These are phyloP conservation scores for Agriopis marginaria DNA, from an alignment of 2,888 invertebrate species.

Conservation along the genomic window DNA sequence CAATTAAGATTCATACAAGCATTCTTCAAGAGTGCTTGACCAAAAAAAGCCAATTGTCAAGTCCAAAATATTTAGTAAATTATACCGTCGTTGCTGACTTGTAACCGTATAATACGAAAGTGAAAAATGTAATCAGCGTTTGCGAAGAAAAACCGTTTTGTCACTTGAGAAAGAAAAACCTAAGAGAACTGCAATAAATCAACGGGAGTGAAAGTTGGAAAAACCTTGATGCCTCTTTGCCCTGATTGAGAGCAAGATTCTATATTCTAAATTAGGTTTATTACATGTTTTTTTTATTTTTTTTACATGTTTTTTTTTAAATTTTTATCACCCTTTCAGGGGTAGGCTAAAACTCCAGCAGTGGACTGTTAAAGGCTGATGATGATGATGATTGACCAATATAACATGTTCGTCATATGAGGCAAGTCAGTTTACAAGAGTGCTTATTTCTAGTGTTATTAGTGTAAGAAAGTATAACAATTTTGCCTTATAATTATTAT, in stretches of 20 bases:
- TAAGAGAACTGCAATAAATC: conserved; percentile 37
- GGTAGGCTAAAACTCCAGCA: too few relatives aligned
- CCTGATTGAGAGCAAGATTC: conserved; percentile 32
- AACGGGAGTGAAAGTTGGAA: conserved; percentile 28
- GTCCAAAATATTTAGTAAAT: too few relatives aligned
- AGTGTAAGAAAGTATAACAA: too few relatives aligned
- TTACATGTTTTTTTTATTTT: neutral
- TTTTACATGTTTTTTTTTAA: neutral
- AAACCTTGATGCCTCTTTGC: conserved; percentile 23
- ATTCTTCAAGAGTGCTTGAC: neutral
- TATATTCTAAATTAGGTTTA: conserved; percentile 26
- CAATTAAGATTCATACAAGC: neutral
- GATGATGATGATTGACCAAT: too few relatives aligned
- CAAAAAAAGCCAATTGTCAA: too few relatives aligned
- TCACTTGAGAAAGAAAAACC: conserved; percentile 36
- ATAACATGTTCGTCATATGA: too few relatives aligned
- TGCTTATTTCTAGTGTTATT: too few relatives aligned
- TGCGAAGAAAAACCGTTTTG: conserved; percentile 36
- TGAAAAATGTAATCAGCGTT: conserved; percentile 32
- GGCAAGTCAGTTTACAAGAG: too few relatives aligned
- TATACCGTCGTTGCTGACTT: too few relatives aligned
- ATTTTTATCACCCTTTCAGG: too few relatives aligned
- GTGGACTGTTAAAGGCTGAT: too few relatives aligned
- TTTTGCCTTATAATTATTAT: too few relatives aligned
- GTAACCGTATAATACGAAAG: conserved; percentile 8